Evolutionary conservation across 2,888 invertebrate species (phyloP).

Genomic region (Lepidonotus clava): DNA sequence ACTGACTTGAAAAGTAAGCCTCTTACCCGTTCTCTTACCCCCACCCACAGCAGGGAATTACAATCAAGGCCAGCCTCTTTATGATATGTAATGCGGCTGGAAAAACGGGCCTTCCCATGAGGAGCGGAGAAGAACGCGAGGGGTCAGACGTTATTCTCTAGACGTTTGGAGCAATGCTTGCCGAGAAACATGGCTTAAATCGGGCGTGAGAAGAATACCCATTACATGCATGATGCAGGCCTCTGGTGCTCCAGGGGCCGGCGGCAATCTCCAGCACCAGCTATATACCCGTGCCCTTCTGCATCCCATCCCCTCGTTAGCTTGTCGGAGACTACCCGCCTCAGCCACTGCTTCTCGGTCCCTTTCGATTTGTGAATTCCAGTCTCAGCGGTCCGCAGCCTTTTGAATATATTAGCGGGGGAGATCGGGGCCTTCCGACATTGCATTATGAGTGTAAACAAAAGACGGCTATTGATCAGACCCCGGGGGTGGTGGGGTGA

Average conservation of each 20-base stretch:
- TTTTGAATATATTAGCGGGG: conserved; percentile 27
- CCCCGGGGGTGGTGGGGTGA: background rate
- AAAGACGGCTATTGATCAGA: conserved; percentile 31
- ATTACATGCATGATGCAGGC: conserved; percentile 23
- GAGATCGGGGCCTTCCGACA: conserved; percentile 15
- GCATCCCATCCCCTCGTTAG: background rate
- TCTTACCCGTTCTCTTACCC: too few relatives aligned
- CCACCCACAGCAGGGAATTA: too few relatives aligned
- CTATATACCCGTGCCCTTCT: background rate
- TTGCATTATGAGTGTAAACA: conserved; percentile 48
- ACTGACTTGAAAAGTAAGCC: too few relatives aligned
- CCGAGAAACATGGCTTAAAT: too few relatives aligned
- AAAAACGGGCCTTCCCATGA: too few relatives aligned
- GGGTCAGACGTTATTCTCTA: too few relatives aligned
- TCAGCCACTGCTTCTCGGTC: background rate
- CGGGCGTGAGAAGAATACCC: too few relatives aligned
- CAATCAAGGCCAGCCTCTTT: too few relatives aligned
- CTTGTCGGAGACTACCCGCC: background rate
- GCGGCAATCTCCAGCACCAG: background rate
- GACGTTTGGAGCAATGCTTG: too few relatives aligned
- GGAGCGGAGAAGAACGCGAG: too few relatives aligned
- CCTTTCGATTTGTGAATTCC: background rate
- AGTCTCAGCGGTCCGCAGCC: background rate
- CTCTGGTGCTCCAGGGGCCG: too few relatives aligned
- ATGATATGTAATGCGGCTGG: too few relatives aligned